phyloP scores from a whole-genome alignment of 2,797 vertebrate species.

The Fringilla coelebs region DNA sequence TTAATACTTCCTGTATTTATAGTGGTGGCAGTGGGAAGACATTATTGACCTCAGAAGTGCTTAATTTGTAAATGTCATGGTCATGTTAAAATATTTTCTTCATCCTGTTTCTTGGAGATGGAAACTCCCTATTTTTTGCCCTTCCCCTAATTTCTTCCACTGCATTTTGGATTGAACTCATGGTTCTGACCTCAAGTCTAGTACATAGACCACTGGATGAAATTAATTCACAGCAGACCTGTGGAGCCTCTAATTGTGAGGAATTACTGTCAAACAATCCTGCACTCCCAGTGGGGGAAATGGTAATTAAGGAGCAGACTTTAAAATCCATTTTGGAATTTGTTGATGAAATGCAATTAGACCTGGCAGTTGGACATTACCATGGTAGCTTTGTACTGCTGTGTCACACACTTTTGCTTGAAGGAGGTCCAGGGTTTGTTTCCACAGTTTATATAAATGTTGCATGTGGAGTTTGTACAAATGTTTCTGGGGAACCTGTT shows the following conservation, averaged over 20 bases:
- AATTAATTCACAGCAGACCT: neutral
- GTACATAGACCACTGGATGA: neutral
- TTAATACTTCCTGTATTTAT: neutral
- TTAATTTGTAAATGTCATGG: neutral
- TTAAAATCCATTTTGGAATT: constrained; percentile 8
- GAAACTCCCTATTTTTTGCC: accelerated
- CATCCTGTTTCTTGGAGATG: neutral
- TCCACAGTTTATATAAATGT: neutral
- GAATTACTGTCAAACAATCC: neutral
- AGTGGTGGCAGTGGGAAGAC: neutral
- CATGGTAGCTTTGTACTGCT: neutral
- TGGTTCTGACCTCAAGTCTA: neutral
- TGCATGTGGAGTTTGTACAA: neutral
- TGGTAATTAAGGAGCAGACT: constrained; percentile 30
- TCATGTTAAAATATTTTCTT: neutral
- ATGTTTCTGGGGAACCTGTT: neutral
- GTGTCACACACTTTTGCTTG: neutral
- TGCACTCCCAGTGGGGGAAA: neutral
- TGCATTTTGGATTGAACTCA: neutral
- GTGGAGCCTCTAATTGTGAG: neutral
- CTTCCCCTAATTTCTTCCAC: neutral
- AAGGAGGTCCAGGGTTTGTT: neutral
- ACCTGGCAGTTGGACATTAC: neutral
- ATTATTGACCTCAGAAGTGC: neutral
- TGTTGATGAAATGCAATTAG: neutral